Conservation (phyloP, 2,888 invertebrate genomes). For the Cosmopolites sordidus region DNA sequence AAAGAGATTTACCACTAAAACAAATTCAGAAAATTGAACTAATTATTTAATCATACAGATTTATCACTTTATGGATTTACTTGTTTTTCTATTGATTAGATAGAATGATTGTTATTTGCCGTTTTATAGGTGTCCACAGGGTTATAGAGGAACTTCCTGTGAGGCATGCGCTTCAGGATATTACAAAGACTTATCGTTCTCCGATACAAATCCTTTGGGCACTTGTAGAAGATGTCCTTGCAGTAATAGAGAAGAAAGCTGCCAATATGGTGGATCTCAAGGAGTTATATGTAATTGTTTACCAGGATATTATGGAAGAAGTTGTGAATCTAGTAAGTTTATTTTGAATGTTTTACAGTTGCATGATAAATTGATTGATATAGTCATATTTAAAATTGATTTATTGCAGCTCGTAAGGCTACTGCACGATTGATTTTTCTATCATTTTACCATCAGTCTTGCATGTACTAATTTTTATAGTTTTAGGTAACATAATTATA, state of each 20-base stretch:
- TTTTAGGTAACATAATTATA: no score
- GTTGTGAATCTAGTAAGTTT: constrained; percentile 52
- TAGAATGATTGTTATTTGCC: no score
- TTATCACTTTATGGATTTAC: not conserved
- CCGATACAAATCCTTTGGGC: constrained; percentile 51
- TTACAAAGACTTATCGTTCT: constrained; percentile 62
- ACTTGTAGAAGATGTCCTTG: constrained; percentile 74
- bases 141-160: constrained; percentile 80
- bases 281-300: constrained; percentile 68
- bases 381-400: not conserved
- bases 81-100: not conserved
- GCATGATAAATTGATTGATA: not conserved
- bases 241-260: constrained; percentile 66
- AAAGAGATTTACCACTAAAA: no score
- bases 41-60: not conserved
- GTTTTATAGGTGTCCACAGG: constrained; percentile 37
- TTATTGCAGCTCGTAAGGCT: not conserved
- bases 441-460: not conserved
- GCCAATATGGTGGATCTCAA: constrained; percentile 54
- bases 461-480: not conserved
- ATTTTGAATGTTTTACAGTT: constrained; percentile 1
- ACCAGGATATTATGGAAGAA: constrained; percentile 63
- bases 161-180: constrained; percentile 70
- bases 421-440: not conserved
- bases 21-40: not conserved